Evolutionary conservation across 2,888 invertebrate genomes (phyloP).

Genomic region (Pandemis heparana): DNA sequence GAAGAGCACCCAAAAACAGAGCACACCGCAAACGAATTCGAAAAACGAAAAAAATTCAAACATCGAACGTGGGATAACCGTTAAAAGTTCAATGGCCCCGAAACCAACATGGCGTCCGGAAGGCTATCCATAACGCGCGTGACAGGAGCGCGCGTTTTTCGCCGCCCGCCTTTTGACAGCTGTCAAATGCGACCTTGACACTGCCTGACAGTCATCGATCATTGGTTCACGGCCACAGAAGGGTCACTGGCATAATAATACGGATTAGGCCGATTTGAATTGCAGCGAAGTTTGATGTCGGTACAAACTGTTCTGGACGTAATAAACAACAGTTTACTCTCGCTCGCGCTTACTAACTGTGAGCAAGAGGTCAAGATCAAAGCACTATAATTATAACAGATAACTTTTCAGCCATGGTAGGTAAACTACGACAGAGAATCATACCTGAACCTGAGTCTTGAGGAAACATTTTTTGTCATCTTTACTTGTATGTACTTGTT

Average conservation of each 20-base stretch:
- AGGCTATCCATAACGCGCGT: slow-evolving; percentile 77
- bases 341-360: background rate
- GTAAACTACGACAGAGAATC: background rate
- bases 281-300: slow-evolving; percentile 2
- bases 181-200: slow-evolving; percentile 77
- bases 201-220: slow-evolving; percentile 70
- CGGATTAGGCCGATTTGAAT: slow-evolving; percentile 29
- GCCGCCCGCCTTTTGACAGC: slow-evolving; percentile 66
- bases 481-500: no score
- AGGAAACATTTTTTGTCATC: background rate
- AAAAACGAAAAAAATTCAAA: slow-evolving; percentile 39
- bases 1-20: slow-evolving; percentile 29
- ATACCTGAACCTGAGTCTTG: background rate
- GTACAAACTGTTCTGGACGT: background rate
- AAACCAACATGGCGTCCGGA: slow-evolving; percentile 66
- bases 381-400: background rate
- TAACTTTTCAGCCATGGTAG: background rate
- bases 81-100: slow-evolving; percentile 64
- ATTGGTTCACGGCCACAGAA: slow-evolving; percentile 48
- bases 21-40: slow-evolving; percentile 33
- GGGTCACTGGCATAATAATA: slow-evolving; percentile 37
- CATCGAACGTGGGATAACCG: slow-evolving; percentile 41
- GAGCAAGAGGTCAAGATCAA: background rate
- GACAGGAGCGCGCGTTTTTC: slow-evolving; percentile 77
- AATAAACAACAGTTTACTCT: background rate